A percentile compares a stretch with the other conserved stretches of the same genome.
These are phyloP conservation scores for Gnatocerus cornutus DNA, from an alignment of 2,888 invertebrate species.

Conservation along the genomic window DNA sequence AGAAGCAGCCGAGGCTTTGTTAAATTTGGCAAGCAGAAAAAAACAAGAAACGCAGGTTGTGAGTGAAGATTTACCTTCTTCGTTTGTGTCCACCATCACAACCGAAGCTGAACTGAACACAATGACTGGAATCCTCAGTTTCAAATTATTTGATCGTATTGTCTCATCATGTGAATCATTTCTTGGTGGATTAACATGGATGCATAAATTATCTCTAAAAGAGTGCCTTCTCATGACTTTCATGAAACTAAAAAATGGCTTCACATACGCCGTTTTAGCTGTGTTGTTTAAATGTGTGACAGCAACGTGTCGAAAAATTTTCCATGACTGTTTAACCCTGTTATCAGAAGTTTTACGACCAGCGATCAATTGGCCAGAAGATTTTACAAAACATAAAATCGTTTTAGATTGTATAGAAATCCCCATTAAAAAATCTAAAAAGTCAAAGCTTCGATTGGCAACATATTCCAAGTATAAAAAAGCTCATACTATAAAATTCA, in stretches of 20 bases:
- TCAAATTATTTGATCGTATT: not conserved
- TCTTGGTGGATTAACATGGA: not conserved
- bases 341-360: not conserved
- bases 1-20: too few relatives aligned
- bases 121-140: not conserved
- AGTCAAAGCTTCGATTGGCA: not conserved
- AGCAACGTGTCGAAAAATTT: not conserved
- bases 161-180: not conserved
- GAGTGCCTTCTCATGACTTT: not conserved
- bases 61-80: not conserved
- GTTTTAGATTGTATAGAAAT: not conserved
- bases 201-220: not conserved
- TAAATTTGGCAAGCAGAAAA: too few relatives aligned
- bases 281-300: not conserved
- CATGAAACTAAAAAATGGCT: not conserved
- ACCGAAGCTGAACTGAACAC: not conserved
- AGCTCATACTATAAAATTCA: not conserved
- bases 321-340: not conserved
- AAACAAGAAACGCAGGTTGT: too few relatives aligned
- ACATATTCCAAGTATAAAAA: not conserved
- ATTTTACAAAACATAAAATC: not conserved
- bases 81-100: not conserved
- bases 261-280: not conserved
- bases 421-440: not conserved
- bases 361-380: not conserved